phyloP scores from a whole-genome alignment of 1,140 invertebrate genomes.

The Brachionus plicatilis region DNA sequence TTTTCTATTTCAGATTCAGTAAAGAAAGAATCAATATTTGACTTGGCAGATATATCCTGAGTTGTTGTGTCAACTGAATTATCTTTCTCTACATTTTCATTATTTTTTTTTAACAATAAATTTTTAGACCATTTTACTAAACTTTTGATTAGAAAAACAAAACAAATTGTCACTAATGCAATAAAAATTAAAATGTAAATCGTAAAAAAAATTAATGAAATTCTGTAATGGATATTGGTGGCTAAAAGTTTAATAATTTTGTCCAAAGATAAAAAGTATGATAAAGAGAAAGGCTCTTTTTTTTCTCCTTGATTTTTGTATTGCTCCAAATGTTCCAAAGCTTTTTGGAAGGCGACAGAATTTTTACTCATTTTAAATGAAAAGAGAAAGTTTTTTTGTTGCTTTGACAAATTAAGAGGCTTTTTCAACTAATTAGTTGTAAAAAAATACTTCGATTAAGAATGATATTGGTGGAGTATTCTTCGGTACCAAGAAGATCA shows the following conservation, averaged over 20 bases:
- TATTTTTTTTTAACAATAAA: not conserved
- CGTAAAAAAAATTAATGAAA: not conserved
- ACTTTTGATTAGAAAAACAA: not conserved
- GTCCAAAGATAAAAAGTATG: not conserved
- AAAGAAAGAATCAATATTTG: not conserved
- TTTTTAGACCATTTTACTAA: not conserved
- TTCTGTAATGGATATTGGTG: not conserved
- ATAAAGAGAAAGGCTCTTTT: not conserved
- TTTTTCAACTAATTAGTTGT: not conserved
- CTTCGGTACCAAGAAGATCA: constrained; percentile 45
- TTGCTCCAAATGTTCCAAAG: not conserved
- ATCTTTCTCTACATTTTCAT: not conserved
- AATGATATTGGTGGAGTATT: constrained; percentile 41
- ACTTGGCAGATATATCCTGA: too few relatives aligned
- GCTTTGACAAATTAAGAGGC: not conserved
- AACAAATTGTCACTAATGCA: not conserved
- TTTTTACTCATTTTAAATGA: not conserved
- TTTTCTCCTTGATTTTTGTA: not conserved
- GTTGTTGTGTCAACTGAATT: not conserved
- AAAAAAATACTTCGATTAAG: not conserved
- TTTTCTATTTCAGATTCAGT: not conserved
- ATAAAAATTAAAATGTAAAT: not conserved
- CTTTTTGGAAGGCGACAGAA: not conserved
- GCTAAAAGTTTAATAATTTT: not conserved
- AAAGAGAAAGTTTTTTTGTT: not conserved